Percentiles rank a stretch among this genome's conserved stretches.
phyloP scores from a whole-genome alignment of 1,140 invertebrate genomes.

The Drosophila parvula region DNA sequence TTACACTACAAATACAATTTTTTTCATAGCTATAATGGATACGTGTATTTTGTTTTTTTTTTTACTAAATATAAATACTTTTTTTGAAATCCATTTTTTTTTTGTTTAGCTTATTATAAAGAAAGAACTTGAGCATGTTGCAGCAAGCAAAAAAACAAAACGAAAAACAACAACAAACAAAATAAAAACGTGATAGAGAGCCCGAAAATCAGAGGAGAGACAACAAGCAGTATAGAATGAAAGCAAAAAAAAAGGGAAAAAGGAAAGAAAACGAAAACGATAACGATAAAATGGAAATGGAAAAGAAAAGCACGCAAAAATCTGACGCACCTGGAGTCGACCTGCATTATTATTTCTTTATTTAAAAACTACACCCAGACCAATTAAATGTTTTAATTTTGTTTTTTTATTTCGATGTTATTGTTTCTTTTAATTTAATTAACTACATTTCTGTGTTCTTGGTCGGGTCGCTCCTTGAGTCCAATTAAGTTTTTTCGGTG shows the following conservation, averaged over 20 bases:
- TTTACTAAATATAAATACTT: slow-evolving; percentile 43
- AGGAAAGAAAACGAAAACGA: neutral
- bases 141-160: slow-evolving; percentile 28
- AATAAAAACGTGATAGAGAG: slow-evolving; percentile 49
- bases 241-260: slow-evolving; percentile 4
- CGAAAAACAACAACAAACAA: slow-evolving; percentile 25
- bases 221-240: slow-evolving; percentile 10
- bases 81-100: slow-evolving; percentile 46
- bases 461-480: slow-evolving; percentile 6
- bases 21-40: slow-evolving; percentile 53
- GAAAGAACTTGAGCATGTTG: slow-evolving; percentile 49
- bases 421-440: neutral
- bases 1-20: slow-evolving; percentile 36
- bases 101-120: slow-evolving; percentile 42
- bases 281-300: slow-evolving; percentile 14
- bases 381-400: slow-evolving; percentile 16
- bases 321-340: slow-evolving; percentile 10
- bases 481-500: slow-evolving; percentile 25
- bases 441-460: neutral
- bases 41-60: slow-evolving; percentile 42
- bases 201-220: slow-evolving; percentile 39
- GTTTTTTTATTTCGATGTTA: slow-evolving; percentile 25
- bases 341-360: neutral
- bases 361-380: neutral
- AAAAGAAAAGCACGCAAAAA: slow-evolving; percentile 38